Evolutionary conservation across 1,140 invertebrate species (phyloP).

Genomic region (Leguminivora glycinivorella): DNA sequence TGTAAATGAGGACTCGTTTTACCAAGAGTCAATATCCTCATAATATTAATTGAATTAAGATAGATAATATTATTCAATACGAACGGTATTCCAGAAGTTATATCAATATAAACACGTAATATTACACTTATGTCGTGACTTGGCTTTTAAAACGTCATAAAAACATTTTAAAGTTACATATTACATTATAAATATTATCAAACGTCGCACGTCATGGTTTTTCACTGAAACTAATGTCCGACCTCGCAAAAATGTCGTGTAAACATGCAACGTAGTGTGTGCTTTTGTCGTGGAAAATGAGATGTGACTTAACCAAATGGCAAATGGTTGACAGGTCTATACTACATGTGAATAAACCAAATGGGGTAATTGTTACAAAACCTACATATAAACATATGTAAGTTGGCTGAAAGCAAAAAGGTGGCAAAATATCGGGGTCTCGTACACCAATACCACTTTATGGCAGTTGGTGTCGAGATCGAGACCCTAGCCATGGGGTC

Average conservation of each 20-base stretch:
- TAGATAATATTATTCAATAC: not conserved
- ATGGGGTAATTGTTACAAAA: too few relatives aligned
- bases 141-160: not conserved
- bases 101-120: not conserved
- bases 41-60: conserved; percentile 16
- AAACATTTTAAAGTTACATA: not conserved
- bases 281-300: too few relatives aligned
- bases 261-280: not conserved
- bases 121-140: not conserved
- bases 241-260: not conserved
- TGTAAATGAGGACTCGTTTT: conserved; percentile 1
- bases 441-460: too few relatives aligned
- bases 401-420: too few relatives aligned
- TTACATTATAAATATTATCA: too few relatives aligned
- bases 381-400: too few relatives aligned
- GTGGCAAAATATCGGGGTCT: too few relatives aligned
- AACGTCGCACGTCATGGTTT: not conserved
- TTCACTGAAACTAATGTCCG: not conserved
- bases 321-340: too few relatives aligned
- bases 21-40: conserved; percentile 19
- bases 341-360: too few relatives aligned
- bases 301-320: too few relatives aligned
- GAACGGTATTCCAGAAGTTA: not conserved
- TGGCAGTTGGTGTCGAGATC: too few relatives aligned
- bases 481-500: too few relatives aligned